Conservation (phyloP, 2,797 vertebrate genomes). For the Sebastes ruberrimus region DNA sequence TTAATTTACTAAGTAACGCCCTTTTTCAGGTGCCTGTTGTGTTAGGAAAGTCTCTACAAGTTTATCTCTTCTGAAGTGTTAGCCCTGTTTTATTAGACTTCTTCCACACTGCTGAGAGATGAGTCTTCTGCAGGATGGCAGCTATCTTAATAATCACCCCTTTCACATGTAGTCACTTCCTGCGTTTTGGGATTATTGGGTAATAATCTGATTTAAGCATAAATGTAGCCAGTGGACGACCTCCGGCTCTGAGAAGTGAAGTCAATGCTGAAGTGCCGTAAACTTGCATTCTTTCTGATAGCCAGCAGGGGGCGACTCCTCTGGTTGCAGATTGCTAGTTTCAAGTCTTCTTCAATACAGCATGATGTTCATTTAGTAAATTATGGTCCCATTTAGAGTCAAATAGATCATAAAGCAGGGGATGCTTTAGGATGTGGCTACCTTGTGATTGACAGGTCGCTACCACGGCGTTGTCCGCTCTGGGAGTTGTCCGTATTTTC, state of each 20-base stretch:
- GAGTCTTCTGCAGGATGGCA: background rate
- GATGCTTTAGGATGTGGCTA: accelerated
- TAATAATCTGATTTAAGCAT: background rate
- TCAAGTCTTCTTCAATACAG: no score
- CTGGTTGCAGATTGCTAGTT: background rate
- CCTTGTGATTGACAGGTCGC: no score
- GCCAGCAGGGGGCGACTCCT: no score
- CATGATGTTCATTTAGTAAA: no score
- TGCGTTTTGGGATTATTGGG: background rate
- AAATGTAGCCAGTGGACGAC: background rate
- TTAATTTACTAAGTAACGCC: background rate
- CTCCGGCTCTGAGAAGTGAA: no score
- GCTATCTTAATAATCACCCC: background rate
- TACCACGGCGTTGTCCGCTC: no score
- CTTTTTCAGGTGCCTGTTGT: background rate
- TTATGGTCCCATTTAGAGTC: no score
- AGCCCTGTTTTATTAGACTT: background rate
- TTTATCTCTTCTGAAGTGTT: background rate
- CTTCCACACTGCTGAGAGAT: background rate
- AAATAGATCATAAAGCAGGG: no score
- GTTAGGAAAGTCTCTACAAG: background rate
- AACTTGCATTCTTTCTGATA: no score
- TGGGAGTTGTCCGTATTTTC: no score
- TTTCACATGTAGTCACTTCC: background rate
- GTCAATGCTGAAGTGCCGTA: no score